Evolutionary conservation across 2,113 vertebrate genomes (phyloP).

Genomic region (Eulemur rufifrons): DNA sequence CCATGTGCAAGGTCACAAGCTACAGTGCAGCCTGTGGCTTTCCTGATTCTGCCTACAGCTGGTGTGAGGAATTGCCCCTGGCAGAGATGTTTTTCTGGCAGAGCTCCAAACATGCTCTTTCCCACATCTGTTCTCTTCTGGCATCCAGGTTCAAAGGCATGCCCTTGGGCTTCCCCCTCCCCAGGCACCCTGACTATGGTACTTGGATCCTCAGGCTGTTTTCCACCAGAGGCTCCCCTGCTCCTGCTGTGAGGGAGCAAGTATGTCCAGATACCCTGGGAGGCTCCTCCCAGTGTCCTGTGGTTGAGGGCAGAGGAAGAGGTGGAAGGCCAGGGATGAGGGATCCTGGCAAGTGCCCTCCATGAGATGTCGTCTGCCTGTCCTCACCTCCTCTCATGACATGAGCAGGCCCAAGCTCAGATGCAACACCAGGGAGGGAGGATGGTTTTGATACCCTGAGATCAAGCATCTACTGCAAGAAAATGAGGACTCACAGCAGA

Average conservation of each 20-base stretch:
- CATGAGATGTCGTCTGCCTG: background rate
- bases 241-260: background rate
- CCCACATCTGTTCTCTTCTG: background rate
- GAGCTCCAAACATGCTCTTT: background rate
- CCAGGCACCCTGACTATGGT: background rate
- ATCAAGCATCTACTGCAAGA: background rate
- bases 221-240: background rate
- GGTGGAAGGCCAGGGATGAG: background rate
- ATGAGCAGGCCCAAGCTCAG: background rate
- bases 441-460: background rate
- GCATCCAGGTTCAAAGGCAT: background rate
- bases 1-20: background rate
- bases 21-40: background rate
- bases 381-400: background rate
- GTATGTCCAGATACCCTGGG: background rate
- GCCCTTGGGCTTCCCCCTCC: background rate
- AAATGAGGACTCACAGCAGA: background rate
- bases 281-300: background rate
- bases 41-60: background rate
- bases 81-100: background rate
- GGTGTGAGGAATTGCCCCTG: background rate
- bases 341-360: background rate
- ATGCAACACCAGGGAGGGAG: background rate
- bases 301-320: background rate
- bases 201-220: background rate